Conservation (phyloP, 2,113 vertebrate genomes). For the Equus przewalskii region DNA sequence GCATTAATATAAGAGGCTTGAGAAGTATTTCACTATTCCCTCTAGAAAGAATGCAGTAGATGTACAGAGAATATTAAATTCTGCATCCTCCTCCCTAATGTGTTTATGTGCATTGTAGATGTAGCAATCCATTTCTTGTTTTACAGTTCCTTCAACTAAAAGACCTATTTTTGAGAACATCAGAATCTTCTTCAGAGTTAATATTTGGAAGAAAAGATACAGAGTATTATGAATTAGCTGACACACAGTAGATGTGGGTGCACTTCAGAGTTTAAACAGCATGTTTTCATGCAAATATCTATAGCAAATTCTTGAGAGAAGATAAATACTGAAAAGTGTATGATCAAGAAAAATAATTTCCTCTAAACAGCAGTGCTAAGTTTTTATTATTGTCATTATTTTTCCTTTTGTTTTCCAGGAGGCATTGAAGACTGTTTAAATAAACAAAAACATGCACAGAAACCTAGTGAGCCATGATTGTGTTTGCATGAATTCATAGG, state of each 20-base stretch:
- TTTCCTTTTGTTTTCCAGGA: slow-evolving; percentile 50
- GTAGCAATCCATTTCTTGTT: background rate
- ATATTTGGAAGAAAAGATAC: background rate
- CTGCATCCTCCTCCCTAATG: background rate
- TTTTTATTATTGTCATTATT: slow-evolving; percentile 62
- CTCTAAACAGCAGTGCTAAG: slow-evolving; percentile 17
- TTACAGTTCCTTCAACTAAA: background rate
- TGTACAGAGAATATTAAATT: background rate
- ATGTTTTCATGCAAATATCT: slow-evolving; percentile 17
- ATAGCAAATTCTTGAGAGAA: background rate
- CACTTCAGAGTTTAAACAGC: background rate
- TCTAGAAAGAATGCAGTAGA: background rate
- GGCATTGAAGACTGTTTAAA: slow-evolving; percentile 33
- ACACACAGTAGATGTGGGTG: background rate
- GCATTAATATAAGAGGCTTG: background rate
- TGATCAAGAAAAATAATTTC: slow-evolving; percentile 57
- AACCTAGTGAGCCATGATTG: slow-evolving; percentile 50
- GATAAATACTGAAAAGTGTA: slow-evolving; percentile 46
- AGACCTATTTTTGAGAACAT: background rate
- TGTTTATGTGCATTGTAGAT: background rate
- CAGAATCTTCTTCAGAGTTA: background rate
- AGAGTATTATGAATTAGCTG: background rate
- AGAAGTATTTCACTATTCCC: background rate
- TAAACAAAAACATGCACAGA: slow-evolving; percentile 73
- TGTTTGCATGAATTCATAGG: slow-evolving; percentile 37